phyloP scores from a whole-genome alignment of 37 sponge, comb jelly and placozoan genomes.

The Hexactinellida sp. region DNA sequence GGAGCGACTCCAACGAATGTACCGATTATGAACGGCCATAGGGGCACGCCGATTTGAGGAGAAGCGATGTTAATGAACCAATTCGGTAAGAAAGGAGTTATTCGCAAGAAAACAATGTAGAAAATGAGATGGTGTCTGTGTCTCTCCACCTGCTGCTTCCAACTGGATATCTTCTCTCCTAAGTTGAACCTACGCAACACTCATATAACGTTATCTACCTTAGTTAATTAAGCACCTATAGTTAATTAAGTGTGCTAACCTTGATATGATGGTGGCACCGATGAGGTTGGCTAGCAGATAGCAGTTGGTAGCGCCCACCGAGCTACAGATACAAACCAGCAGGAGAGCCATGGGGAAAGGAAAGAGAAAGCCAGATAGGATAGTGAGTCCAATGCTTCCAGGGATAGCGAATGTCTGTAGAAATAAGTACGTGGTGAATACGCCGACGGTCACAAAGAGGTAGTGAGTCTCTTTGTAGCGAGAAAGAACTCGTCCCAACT shows the following conservation, averaged over 20 bases:
- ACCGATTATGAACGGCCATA: conserved; percentile 67
- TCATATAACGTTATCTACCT: background rate
- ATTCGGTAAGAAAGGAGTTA: conserved; percentile 85
- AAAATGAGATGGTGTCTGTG: conserved; percentile 56
- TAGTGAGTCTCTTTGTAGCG: conserved; percentile 76
- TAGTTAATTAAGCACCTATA: background rate
- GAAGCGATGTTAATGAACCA: conserved; percentile 95
- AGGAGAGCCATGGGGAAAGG: conserved; percentile 65
- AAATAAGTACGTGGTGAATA: conserved; percentile 66
- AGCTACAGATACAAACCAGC: conserved; percentile 66
- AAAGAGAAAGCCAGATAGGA: conserved; percentile 82
- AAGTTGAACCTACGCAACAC: background rate
- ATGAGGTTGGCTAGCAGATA: conserved; percentile 63
- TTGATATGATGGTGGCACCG: conserved; percentile 39
- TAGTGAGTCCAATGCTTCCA: conserved; percentile 80
- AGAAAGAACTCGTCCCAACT: conserved; percentile 71
- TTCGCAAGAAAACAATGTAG: conserved; percentile 67
- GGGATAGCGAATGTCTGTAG: conserved; percentile 94
- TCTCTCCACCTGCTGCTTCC: conserved; percentile 28
- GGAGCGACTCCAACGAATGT: conserved; percentile 93
- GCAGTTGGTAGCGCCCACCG: conserved; percentile 66
- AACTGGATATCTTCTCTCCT: background rate
- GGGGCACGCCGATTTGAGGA: conserved; percentile 65
- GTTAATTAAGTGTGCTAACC: conserved; percentile 54
- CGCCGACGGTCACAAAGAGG: conserved; percentile 41